A percentile compares a stretch with the other conserved stretches of the same genome.
Evolutionary conservation across 1,140 invertebrate species (phyloP).

Genomic region (Sitophilus oryzae): DNA sequence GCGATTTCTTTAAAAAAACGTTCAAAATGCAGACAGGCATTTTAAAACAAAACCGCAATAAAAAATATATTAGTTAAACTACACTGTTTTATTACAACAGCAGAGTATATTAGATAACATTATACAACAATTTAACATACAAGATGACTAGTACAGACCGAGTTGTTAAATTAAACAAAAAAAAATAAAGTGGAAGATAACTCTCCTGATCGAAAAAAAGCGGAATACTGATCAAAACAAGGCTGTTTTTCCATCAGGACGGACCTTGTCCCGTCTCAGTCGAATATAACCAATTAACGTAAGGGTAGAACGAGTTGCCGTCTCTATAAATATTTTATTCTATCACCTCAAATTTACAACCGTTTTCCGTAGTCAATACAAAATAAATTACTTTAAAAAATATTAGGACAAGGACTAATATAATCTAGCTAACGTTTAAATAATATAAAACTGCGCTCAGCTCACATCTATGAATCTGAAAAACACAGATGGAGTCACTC

Average conservation of each 20-base stretch:
- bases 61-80: conserved; percentile 25
- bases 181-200: conserved; percentile 25
- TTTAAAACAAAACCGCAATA: conserved; percentile 23
- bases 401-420: conserved; percentile 32
- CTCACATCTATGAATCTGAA: conserved; percentile 37
- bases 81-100: conserved; percentile 23
- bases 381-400: conserved; percentile 29
- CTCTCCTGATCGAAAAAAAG: conserved; percentile 13
- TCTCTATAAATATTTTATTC: conserved; percentile 23
- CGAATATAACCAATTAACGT: conserved; percentile 19
- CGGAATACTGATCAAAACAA: conserved; percentile 6
- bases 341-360: conserved; percentile 27
- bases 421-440: conserved; percentile 23
- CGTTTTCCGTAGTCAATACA: conserved; percentile 22
- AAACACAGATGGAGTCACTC: conserved; percentile 31
- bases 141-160: conserved; percentile 44
- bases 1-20: conserved; percentile 4
- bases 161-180: conserved; percentile 33
- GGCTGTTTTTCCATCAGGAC: conserved; percentile 15
- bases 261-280: conserved; percentile 21
- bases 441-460: conserved; percentile 21
- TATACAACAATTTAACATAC: conserved; percentile 40
- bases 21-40: conserved; percentile 26
- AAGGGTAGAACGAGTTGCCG: conserved; percentile 17
- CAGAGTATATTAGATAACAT: conserved; percentile 33